Conservation (phyloP, 1,140 invertebrate species). For the Hetaerina americana region DNA sequence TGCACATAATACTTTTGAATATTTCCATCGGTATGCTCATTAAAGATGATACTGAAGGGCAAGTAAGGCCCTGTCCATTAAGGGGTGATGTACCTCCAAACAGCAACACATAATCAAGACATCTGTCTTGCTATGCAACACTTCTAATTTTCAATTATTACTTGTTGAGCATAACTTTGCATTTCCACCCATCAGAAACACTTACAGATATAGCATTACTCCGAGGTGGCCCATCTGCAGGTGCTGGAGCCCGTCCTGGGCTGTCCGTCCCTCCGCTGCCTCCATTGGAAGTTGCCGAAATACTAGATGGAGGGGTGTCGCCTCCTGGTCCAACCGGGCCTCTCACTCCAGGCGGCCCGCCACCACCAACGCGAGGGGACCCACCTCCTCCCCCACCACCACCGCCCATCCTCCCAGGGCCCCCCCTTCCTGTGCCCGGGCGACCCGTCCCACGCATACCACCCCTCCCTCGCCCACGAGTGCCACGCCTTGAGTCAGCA, state of each 20-base stretch:
- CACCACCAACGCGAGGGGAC: conserved; percentile 25
- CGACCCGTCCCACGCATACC: conserved; percentile 39
- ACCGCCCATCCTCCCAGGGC: conserved; percentile 4
- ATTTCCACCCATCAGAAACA: no score
- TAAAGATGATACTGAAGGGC: no score
- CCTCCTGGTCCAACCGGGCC: conserved; percentile 23
- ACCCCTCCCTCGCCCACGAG: conserved; percentile 44
- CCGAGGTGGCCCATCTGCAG: conserved; percentile 3
- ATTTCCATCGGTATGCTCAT: no score
- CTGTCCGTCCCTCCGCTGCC: no score
- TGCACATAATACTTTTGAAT: no score
- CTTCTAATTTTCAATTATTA: no score
- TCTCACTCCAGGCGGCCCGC: conserved; percentile 16
- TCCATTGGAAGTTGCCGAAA: conserved; percentile 8
- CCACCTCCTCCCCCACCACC: conserved; percentile 22
- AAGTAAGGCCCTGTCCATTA: no score
- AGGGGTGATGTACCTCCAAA: no score
- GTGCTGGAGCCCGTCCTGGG: conserved; percentile 7
- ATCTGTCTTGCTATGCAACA: no score
- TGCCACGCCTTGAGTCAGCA: conserved; percentile 60
- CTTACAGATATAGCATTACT: not conserved
- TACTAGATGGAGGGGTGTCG: conserved; percentile 16
- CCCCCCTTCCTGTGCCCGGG: conserved; percentile 24
- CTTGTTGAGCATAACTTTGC: no score
- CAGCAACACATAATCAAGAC: no score